Evolutionary conservation across 2,797 vertebrate species (phyloP).

Genomic region (Sebastiscus tertius): DNA sequence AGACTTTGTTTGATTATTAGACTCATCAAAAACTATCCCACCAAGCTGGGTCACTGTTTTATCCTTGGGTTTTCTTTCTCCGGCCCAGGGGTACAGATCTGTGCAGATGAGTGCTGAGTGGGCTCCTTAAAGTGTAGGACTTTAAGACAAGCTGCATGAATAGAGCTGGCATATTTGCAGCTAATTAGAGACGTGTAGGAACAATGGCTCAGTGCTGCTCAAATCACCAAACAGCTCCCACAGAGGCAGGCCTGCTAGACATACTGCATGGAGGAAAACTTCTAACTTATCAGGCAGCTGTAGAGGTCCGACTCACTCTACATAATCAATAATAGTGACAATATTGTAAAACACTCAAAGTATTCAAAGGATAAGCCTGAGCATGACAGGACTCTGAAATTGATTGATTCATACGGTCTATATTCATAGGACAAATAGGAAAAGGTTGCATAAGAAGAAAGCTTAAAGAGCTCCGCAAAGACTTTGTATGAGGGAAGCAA

Average conservation of each 20-base stretch:
- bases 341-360: conserved; percentile 37
- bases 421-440: background rate
- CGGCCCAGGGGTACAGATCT: conserved; percentile 54
- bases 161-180: conserved; percentile 23
- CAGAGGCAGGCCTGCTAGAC: conserved; percentile 18
- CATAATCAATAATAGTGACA: conserved; percentile 41
- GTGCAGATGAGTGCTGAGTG: conserved; percentile 43
- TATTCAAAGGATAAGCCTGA: conserved; percentile 9
- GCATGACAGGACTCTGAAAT: conserved; percentile 1
- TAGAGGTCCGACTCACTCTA: conserved; percentile 1
- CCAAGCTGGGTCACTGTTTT: conserved; percentile 40
- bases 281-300: conserved; percentile 40
- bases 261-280: conserved; percentile 22
- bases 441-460: background rate
- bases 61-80: conserved; percentile 13
- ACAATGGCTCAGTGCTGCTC: conserved; percentile 52
- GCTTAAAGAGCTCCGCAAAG: conserved; percentile 4
- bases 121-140: conserved; percentile 48
- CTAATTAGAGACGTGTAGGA: conserved; percentile 62
- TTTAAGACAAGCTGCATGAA: conserved; percentile 52
- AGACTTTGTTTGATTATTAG: conserved; percentile 64
- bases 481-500: conserved; percentile 14
- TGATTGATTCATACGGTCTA: conserved; percentile 10
- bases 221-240: conserved; percentile 29
- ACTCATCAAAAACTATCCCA: conserved; percentile 56